Conservation (phyloP, 2,113 vertebrate genomes). For the Sialia sialis region DNA sequence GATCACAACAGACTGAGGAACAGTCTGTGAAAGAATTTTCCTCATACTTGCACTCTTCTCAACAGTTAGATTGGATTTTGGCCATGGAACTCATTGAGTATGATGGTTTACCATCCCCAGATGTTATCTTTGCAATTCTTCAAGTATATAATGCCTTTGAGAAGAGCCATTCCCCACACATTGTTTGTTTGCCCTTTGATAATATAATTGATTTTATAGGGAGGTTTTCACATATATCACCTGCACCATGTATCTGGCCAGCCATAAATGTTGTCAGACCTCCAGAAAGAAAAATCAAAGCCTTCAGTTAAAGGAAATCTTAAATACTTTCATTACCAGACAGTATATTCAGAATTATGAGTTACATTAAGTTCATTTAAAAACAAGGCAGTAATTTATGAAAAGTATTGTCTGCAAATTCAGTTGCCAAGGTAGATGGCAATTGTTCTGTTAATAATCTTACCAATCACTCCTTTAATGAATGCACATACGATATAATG, state of each 20-base stretch:
- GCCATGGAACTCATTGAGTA: background rate
- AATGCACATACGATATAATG: background rate
- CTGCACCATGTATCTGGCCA: background rate
- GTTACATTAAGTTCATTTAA: background rate
- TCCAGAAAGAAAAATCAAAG: background rate
- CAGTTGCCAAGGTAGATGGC: background rate
- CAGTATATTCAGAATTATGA: background rate
- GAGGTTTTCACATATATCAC: background rate
- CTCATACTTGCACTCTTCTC: background rate
- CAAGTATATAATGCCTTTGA: background rate
- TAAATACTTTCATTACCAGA: background rate
- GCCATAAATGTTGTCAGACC: background rate
- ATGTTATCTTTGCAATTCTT: background rate
- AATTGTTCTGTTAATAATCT: background rate
- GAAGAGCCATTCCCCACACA: background rate
- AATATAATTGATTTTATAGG: background rate
- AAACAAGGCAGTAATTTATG: background rate
- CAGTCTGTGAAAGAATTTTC: background rate
- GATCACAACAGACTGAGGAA: background rate
- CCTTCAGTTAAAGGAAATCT: background rate
- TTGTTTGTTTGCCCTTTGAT: background rate
- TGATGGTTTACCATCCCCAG: background rate
- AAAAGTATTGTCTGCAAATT: background rate
- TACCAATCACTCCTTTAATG: background rate
- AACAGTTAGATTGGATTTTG: background rate